phyloP scores from a whole-genome alignment of 2,888 invertebrate species.

The Stenichneumon culpator region DNA sequence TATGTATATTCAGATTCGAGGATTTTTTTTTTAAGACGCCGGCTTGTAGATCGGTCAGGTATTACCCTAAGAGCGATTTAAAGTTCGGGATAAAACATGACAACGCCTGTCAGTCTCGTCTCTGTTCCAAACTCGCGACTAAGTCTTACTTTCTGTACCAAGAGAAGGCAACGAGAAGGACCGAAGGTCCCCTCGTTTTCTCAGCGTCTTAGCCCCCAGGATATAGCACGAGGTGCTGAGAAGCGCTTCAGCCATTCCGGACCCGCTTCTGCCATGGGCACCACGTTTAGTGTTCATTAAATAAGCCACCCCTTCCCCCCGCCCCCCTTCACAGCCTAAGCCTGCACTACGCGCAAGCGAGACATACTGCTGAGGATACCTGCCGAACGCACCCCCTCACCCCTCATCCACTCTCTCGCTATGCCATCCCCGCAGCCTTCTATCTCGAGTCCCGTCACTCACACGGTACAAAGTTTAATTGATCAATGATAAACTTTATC shows the following conservation, averaged over 20 bases:
- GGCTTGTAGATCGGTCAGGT: background rate
- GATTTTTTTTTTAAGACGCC: background rate
- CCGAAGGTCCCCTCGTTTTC: background rate
- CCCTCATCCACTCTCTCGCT: slow-evolving; percentile 60
- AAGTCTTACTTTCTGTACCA: background rate
- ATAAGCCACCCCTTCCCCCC: slow-evolving; percentile 80
- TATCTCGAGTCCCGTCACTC: slow-evolving; percentile 78
- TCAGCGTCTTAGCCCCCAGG: slow-evolving; percentile 31
- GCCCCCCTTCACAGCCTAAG: slow-evolving; percentile 46
- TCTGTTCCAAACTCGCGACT: slow-evolving; percentile 26
- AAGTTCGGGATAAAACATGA: slow-evolving; percentile 20
- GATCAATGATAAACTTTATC: slow-evolving; percentile 86
- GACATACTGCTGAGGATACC: slow-evolving; percentile 52
- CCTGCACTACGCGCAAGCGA: slow-evolving; percentile 66
- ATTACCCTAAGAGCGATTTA: slow-evolving; percentile 13
- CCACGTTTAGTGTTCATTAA: slow-evolving; percentile 84
- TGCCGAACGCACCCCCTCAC: slow-evolving; percentile 43
- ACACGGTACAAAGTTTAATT: slow-evolving; percentile 85
- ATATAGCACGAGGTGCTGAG: slow-evolving; percentile 32
- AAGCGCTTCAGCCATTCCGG: slow-evolving; percentile 28
- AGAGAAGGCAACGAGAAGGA: slow-evolving; percentile 1
- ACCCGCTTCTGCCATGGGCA: slow-evolving; percentile 74
- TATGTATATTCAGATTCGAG: background rate
- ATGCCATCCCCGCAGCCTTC: slow-evolving; percentile 62
- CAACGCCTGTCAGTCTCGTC: background rate